Conservation (phyloP, 2,113 vertebrate species). For the Synchiropus splendidus region DNA sequence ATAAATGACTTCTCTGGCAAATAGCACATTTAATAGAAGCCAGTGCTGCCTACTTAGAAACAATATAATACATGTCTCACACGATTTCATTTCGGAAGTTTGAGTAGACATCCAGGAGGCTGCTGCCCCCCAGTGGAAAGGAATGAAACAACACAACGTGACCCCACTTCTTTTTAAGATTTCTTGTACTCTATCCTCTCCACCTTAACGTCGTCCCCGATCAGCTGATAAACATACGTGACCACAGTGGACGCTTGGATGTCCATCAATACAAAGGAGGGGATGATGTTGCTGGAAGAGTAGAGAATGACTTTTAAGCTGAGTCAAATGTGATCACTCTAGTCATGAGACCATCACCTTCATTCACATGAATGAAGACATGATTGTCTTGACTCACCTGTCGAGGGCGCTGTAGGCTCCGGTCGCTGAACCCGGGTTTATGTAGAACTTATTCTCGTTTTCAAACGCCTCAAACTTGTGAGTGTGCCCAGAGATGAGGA, state of each 20-base stretch:
- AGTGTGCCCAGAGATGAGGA: constrained; percentile 98
- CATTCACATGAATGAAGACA: neutral
- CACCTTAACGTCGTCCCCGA: constrained; percentile 96
- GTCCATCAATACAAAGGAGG: constrained; percentile 98
- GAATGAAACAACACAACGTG: constrained; percentile 55
- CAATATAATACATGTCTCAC: constrained; percentile 59
- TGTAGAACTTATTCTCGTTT: constrained; percentile 98
- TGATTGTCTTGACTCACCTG: constrained; percentile 61
- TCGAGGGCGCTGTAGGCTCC: constrained; percentile 95
- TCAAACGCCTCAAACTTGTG: constrained; percentile 98
- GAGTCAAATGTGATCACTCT: no score
- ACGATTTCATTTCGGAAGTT: no score
- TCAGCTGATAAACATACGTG: constrained; percentile 96
- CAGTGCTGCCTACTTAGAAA: constrained; percentile 53
- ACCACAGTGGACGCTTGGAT: constrained; percentile 98
- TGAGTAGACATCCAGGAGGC: constrained; percentile 19
- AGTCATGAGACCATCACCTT: no score
- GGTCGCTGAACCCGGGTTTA: constrained; percentile 97
- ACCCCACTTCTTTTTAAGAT: constrained; percentile 62
- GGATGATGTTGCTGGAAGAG: constrained; percentile 88
- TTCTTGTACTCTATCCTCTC: constrained; percentile 99
- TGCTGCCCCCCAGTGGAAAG: constrained; percentile 46
- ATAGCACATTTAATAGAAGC: constrained; percentile 32
- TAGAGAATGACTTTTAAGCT: constrained; percentile 12
- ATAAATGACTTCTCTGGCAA: constrained; percentile 44